Conservation (phyloP, 2,113 vertebrate species). For the Albula goreensis region DNA sequence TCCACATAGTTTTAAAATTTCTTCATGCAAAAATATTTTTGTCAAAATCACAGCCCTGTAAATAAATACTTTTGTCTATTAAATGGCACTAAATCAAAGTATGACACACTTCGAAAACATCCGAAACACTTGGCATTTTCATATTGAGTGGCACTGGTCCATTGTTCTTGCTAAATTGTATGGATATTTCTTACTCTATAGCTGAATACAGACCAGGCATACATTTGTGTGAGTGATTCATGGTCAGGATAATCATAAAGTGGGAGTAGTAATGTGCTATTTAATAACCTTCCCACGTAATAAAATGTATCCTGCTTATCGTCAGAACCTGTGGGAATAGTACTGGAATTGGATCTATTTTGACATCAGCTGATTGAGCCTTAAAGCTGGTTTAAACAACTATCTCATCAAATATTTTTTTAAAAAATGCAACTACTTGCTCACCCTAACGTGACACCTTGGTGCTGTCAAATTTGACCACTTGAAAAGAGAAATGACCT, state of each 20-base stretch:
- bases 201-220: background rate
- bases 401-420: background rate
- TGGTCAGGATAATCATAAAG: background rate
- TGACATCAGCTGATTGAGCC: background rate
- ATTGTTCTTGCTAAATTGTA: background rate
- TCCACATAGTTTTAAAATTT: background rate
- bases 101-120: too few relatives aligned
- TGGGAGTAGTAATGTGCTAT: background rate
- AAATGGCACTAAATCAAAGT: background rate
- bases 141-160: background rate
- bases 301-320: background rate
- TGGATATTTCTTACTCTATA: background rate
- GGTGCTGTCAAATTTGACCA: background rate
- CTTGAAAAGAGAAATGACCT: too few relatives aligned
- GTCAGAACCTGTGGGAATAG: background rate
- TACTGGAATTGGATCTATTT: background rate
- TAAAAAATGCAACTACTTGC: background rate
- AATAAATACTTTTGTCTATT: background rate
- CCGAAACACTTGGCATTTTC: background rate
- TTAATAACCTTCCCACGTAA: background rate
- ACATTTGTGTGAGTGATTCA: background rate
- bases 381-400: background rate
- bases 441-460: background rate
- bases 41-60: background rate
- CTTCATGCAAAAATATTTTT: background rate